Conservation (phyloP, 2,113 vertebrate genomes). For the Seriola rivoliana region DNA sequence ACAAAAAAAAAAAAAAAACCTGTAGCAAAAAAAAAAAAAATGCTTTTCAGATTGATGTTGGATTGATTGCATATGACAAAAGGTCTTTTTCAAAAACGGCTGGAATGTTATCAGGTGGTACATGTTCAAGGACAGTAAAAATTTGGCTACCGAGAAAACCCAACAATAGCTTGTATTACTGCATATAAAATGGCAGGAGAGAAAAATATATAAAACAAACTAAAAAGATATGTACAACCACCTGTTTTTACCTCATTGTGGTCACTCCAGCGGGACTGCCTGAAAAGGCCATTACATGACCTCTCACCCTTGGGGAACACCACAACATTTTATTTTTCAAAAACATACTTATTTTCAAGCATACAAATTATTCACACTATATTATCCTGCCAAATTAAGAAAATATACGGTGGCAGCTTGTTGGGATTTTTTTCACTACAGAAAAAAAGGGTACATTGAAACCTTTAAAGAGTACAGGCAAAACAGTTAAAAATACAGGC, state of each 20-base stretch:
- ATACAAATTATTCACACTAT: constrained; percentile 99
- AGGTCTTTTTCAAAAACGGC: constrained; percentile 87
- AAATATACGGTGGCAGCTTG: constrained; percentile 99
- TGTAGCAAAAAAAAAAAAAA: constrained; percentile 74
- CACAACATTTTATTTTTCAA: constrained; percentile 88
- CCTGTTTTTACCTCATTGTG: constrained; percentile 90
- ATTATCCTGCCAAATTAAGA: constrained; percentile 99
- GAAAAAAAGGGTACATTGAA: constrained; percentile 93
- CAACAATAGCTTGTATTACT: constrained; percentile 98
- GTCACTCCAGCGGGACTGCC: constrained; percentile 88
- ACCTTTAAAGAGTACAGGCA: constrained; percentile 98
- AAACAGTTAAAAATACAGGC: constrained; percentile 99
- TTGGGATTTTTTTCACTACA: constrained; percentile 95
- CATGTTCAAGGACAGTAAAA: constrained; percentile 93
- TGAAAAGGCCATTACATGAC: constrained; percentile 93
- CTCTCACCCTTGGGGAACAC: constrained; percentile 89
- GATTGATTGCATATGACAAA: constrained; percentile 97
- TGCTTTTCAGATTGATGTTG: constrained; percentile 73
- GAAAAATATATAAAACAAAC: constrained; percentile 84
- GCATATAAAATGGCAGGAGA: constrained; percentile 99
- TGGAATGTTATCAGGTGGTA: constrained; percentile 95
- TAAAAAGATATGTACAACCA: constrained; percentile 97
- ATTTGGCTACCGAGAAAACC: constrained; percentile 94
- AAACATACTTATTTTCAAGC: constrained; percentile 91
- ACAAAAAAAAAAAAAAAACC: constrained; percentile 83